These are phyloP conservation scores for Eptatretus burgeri DNA, from an alignment of 2,113 vertebrate species.

Conservation along the genomic window DNA sequence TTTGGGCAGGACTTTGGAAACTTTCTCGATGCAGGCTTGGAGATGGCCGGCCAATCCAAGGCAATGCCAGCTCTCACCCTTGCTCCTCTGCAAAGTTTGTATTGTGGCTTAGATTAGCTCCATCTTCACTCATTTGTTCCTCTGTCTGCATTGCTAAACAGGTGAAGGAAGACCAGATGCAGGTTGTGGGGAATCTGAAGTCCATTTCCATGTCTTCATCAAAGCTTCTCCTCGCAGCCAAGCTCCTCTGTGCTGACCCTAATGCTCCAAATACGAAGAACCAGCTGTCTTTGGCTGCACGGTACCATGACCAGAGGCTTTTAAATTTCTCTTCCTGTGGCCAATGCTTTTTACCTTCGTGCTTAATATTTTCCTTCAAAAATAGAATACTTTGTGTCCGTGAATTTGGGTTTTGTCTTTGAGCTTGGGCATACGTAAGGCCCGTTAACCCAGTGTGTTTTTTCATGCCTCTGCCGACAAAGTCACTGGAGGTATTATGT, in stretches of 20 bases:
- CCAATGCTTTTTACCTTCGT: too few species aligned
- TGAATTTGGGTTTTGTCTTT: too few species aligned
- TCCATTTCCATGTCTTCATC: conserved; percentile 95
- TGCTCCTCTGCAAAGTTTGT: too few species aligned
- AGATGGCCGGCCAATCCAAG: conserved; percentile 80
- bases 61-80: conserved; percentile 14
- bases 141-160: conserved; percentile 13
- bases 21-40: conserved; percentile 67
- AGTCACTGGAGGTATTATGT: too few species aligned
- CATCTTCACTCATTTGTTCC: background rate
- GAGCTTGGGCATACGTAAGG: too few species aligned
- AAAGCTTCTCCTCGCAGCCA: conserved; percentile 65
- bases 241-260: conserved; percentile 67
- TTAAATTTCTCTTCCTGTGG: too few species aligned
- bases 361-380: too few species aligned
- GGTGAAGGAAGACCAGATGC: conserved; percentile 58
- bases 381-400: too few species aligned
- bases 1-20: conserved; percentile 72
- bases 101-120: background rate
- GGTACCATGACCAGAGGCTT: conserved; percentile 17
- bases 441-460: too few species aligned
- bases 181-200: conserved; percentile 81
- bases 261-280: conserved; percentile 72
- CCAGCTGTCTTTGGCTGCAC: conserved; percentile 65
- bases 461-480: too few species aligned